Evolutionary conservation across 2,888 invertebrate genomes (phyloP), one percentile per base, ranked within the genome.

Genomic region (Philereme transversata): DNA sequence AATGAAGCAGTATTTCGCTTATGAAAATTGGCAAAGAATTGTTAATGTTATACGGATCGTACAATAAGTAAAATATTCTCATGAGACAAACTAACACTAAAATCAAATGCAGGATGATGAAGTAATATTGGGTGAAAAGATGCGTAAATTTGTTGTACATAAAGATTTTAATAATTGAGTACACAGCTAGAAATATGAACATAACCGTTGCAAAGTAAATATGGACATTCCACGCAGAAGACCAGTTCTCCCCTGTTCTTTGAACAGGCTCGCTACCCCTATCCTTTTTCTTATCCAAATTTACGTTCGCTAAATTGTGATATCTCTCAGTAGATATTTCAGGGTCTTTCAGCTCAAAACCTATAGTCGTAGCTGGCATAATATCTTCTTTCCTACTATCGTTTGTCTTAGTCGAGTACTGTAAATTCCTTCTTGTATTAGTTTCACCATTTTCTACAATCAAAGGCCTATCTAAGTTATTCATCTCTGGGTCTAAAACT

Each of bases 41-140:
- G 64, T 95, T 95, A n/a, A 97, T 95, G 79, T 98, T 98, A 82
- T 98, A 98, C 0, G 97, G 97, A 87, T 98, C 98, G 80, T 97
- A 97, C 73, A 97, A 96, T 72, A 98, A 93, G 80, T 97, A 98
- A 74, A 97, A 96, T 73, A 97, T 97, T 52, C 97, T 94, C 78
- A 97, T 92, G 11, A 96, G 94, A 79, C 98, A 97, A 47, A 98
- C 95, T 8, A 96, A 93, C 7, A 97, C 96, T 57, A 98, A 87
- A 70, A 98, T 94, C 51, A 97, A 87, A 87, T 98, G 97, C 33
- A 98, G 94, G 43, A 97, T 96, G 35, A 98, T 93, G 84, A 98
- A 98, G 83, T 98, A 98, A 61, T 96, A 96, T 79, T 96, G 97
- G 3, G 96, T 96, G 74, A 98, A 95, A 64, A 98, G 93, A 85